phyloP scores from a whole-genome alignment of 2,888 invertebrate genomes.

The Prosopocoilus inquinatus region DNA sequence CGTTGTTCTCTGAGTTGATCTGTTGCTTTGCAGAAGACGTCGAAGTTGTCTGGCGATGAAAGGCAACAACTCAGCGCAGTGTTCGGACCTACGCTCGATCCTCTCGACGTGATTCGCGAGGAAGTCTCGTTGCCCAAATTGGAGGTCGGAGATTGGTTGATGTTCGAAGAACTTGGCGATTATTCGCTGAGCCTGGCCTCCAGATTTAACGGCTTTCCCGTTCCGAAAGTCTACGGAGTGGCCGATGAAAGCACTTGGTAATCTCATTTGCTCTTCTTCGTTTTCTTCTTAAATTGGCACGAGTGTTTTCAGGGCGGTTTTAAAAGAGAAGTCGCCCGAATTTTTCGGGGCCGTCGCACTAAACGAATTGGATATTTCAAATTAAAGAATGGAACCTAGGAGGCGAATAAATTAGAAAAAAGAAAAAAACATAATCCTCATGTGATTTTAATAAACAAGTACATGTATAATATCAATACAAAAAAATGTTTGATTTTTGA shows the following conservation, averaged over 20 bases:
- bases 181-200: slow-evolving; percentile 37
- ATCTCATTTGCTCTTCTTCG: no score
- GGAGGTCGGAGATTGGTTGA: slow-evolving; percentile 60
- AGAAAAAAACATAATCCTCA: no score
- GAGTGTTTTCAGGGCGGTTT: no score
- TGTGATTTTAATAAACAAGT: no score
- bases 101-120: slow-evolving; percentile 56
- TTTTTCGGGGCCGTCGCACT: no score
- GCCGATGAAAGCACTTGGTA: slow-evolving; percentile 1
- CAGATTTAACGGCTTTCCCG: slow-evolving; percentile 3
- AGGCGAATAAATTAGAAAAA: no score
- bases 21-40: neutral
- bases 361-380: no score
- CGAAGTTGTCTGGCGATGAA: neutral
- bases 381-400: no score
- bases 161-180: slow-evolving; percentile 64
- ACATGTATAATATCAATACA: no score
- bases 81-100: slow-evolving; percentile 57
- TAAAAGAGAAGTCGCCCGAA: no score
- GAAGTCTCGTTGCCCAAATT: slow-evolving; percentile 54
- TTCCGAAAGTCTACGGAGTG: neutral
- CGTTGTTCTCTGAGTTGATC: neutral
- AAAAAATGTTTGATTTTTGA: no score
- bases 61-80: slow-evolving; percentile 17
- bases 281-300: neutral